Evolutionary conservation across 2,113 vertebrate species (phyloP).

Genomic region (Narcine bancroftii): DNA sequence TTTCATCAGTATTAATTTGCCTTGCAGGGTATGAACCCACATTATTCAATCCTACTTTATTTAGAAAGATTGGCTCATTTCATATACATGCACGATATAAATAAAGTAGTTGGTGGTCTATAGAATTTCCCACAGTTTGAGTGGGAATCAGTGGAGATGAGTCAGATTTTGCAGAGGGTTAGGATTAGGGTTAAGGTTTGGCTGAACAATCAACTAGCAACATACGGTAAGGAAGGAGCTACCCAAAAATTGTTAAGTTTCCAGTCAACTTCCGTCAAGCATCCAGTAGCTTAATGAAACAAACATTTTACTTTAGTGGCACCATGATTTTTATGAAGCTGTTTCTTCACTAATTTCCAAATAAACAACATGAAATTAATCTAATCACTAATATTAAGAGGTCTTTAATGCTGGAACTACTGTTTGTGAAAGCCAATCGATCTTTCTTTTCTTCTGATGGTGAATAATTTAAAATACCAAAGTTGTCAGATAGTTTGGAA

Average conservation of each 20-base stretch:
- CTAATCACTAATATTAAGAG: neutral
- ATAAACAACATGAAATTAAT: neutral
- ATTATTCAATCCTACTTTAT: neutral
- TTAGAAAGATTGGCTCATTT: neutral
- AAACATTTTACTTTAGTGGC: neutral
- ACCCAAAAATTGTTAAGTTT: neutral
- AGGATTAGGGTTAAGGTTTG: no score
- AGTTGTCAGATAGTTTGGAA: neutral
- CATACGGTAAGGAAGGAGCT: neutral
- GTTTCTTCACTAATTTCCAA: neutral
- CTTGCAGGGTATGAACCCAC: neutral
- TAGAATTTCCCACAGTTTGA: neutral
- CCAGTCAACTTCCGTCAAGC: neutral
- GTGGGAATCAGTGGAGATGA: neutral
- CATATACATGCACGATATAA: neutral
- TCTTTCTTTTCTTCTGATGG: neutral
- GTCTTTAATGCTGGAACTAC: neutral
- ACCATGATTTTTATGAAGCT: neutral
- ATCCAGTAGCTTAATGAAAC: neutral
- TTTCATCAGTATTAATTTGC: neutral
- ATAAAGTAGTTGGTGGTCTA: neutral
- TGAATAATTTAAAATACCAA: neutral
- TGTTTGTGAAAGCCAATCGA: neutral
- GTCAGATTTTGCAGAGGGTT: neutral
- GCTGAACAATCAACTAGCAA: neutral